phyloP scores from a whole-genome alignment of 2,113 vertebrate species.

The Neotoma lepida region DNA sequence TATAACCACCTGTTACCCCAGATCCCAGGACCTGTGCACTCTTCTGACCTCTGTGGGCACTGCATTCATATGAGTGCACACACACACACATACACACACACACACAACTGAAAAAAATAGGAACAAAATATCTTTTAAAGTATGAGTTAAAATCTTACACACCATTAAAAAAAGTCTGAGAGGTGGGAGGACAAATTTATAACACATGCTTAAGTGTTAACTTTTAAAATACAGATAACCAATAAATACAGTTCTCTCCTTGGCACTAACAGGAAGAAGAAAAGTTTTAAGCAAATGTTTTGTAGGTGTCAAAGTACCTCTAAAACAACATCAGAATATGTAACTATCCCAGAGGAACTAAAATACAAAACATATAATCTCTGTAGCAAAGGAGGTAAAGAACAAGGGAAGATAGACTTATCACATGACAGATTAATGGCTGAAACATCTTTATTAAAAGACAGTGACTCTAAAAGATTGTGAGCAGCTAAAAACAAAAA shows the following conservation, averaged over 20 bases:
- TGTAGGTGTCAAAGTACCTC: not conserved
- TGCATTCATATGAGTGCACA: not conserved
- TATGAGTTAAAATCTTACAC: not conserved
- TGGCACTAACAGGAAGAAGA: not conserved
- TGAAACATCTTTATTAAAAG: slow-evolving; percentile 21
- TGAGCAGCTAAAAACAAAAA: not conserved
- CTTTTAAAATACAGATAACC: not conserved
- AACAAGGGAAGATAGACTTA: not conserved
- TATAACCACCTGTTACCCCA: not conserved
- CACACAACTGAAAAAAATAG: not conserved
- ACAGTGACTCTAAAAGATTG: not conserved
- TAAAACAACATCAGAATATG: not conserved
- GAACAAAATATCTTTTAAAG: not conserved
- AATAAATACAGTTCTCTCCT: not conserved
- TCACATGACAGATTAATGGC: not conserved
- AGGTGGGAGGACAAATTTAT: not conserved
- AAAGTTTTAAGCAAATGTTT: not conserved
- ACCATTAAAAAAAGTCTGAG: not conserved
- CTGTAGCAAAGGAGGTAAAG: not conserved
- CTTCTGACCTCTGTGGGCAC: not conserved
- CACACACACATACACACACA: not conserved
- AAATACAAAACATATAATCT: not conserved
- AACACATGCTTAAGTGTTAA: not conserved
- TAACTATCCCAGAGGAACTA: not conserved
- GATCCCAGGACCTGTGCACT: not conserved